Evolutionary conservation across 30 jellyfish, hydroid and myxozoan genomes (phyloP), one percentile per base, ranked within the genome.

Genomic region (Hydractinia symbiolongicarpus): DNA sequence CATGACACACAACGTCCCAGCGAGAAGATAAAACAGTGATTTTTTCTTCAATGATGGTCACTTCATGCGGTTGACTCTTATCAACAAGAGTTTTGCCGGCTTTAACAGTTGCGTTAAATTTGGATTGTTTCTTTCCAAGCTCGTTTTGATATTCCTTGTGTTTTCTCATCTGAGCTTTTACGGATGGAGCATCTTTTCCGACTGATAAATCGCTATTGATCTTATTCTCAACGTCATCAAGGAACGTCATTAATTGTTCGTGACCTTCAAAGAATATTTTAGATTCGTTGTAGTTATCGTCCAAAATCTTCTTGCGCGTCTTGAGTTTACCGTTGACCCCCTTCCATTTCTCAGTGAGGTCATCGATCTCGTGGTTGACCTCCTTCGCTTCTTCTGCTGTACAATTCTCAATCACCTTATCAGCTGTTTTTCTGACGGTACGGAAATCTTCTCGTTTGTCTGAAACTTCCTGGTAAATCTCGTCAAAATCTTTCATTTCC

Each of bases 131-230:
- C 53, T 93, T 54, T 8, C 99, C 99, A 19, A 93, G 90, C 74
- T 79, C 83, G 64, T 88, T 83, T 75, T 93, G 99, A 17, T 71
- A 52, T 62, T 81, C 99, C 95, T 84, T 88, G 95, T 93, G 99
- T 49, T 81, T 93, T 81, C 77, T 84, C 78, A 93, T 83, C 56
- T 93, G 99, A 8, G 94, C 88, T 69, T 94, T 83, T 72, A 93
- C 99, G 74, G 96, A 79, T 53, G 95, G 70, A 50, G 96, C 90
- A 77, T 93, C 99, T 61, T 93, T 93, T 44, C 99, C 96, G 13
- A 93, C 72, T 2, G 96, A 50, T 16, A 86, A 89, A 55, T 93
- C 99, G 7, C 95, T 50, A 66, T 88, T 84, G 6, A 93, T 81
- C 68, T 84, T 81, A 14, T 50, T 72, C 57, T 91, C 81, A 20